Conservation (phyloP, 2,797 vertebrate species). For the Rhinoraja longicauda region DNA sequence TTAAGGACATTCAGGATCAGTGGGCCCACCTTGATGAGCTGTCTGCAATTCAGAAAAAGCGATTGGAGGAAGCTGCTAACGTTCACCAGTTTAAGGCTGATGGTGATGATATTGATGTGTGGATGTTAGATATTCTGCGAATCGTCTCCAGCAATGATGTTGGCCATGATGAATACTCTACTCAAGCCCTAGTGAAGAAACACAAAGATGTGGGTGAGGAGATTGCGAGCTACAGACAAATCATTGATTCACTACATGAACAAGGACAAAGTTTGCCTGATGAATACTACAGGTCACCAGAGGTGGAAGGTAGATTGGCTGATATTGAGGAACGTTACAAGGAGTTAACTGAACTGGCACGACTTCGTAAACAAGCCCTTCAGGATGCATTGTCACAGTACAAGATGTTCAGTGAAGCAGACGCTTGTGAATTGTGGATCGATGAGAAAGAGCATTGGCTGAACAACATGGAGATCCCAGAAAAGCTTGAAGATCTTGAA, state of each 20-base stretch:
- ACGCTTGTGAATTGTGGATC: conserved; percentile 89
- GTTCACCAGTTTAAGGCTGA: conserved; percentile 95
- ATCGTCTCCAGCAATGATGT: conserved; percentile 92
- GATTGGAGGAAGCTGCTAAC: conserved; percentile 79
- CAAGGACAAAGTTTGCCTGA: conserved; percentile 72
- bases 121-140: conserved; percentile 91
- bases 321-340: conserved; percentile 93
- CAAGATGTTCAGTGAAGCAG: conserved; percentile 89
- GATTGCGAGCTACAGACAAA: conserved; percentile 80
- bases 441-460: conserved; percentile 97
- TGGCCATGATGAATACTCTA: conserved; percentile 92
- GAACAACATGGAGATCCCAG: conserved; percentile 84
- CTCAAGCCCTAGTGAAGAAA: conserved; percentile 92
- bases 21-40: conserved; percentile 87
- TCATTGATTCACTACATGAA: conserved; percentile 82
- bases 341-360: conserved; percentile 83
- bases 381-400: conserved; percentile 91
- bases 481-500: conserved; percentile 88
- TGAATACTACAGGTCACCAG: conserved; percentile 65
- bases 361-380: conserved; percentile 85
- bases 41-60: conserved; percentile 80
- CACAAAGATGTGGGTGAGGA: conserved; percentile 95
- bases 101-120: conserved; percentile 85
- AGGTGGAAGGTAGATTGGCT: conserved; percentile 71
- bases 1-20: conserved; percentile 78